Percentiles rank a stretch among this genome's conserved stretches.
phyloP scores from a whole-genome alignment of 1,140 invertebrate species.

The Zeugodacus cucurbitae region DNA sequence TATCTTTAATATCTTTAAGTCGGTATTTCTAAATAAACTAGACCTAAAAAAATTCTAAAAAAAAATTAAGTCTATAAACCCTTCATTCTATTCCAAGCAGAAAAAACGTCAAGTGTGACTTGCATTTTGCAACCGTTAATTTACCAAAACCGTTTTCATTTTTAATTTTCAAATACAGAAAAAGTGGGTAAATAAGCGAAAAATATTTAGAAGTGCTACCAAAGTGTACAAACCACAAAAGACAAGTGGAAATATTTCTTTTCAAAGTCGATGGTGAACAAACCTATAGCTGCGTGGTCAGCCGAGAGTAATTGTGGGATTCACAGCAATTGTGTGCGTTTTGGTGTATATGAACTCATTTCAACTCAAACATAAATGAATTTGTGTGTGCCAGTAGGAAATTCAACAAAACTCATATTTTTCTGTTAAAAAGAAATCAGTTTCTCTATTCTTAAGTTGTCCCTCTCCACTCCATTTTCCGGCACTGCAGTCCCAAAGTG shows the following conservation, averaged over 20 bases:
- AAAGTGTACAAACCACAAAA: not conserved
- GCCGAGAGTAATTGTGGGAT: not conserved
- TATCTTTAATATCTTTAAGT: no score
- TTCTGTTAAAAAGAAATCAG: no score
- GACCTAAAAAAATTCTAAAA: not conserved
- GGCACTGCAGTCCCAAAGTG: no score
- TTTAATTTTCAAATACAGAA: no score
- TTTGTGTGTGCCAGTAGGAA: not conserved
- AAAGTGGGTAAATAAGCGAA: not conserved
- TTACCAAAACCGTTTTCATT: not conserved
- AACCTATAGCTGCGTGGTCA: not conserved
- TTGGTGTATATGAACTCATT: not conserved
- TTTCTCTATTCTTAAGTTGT: not conserved
- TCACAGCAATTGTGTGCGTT: not conserved
- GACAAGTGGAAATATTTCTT: not conserved
- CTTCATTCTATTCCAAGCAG: no score
- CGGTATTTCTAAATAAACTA: no score
- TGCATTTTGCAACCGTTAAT: not conserved
- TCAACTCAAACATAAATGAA: not conserved
- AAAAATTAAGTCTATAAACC: not conserved
- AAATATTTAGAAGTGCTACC: not conserved
- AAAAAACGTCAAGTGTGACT: not conserved
- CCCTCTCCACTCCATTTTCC: no score
- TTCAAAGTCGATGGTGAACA: not conserved
- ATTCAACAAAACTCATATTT: no score